Base-by-base conservation (phyloP, 2,797 vertebrate species). In the Trachops cirrhosus region DNA sequence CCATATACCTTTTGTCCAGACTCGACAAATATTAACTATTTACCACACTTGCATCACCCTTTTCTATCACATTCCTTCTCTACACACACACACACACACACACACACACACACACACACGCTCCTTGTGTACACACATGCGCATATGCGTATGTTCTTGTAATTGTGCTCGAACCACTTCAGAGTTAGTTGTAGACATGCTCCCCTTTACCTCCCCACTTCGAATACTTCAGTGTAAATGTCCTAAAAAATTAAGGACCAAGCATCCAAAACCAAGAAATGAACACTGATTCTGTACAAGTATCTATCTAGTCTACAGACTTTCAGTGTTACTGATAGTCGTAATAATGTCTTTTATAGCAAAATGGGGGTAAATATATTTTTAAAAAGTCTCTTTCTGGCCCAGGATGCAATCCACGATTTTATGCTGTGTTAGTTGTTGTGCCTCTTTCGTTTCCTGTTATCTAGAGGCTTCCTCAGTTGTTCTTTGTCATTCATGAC, bases 191-290 rank as follows among this genome's bases (percentile, higher is more conserved):
- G 37, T 84, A 44, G 77, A 86, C 37, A 16, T 18, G 9, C 4
- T 87, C n/a, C 34, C 41, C 18, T 90, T 73, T 71, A 34, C 8
- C 4, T 71, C 29, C 52, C 32, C 18, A 24, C n/a, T 41, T 39
- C 74, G 62, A 64, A 68, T 46, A 74, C 68, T 54, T 50, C 34
- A 21, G 11, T 62, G 50, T 46, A 4, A 41, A 64, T 74, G 86
- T 83, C 68, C 74, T 50, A 71, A 93, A 93, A 96, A 39, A 41
- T 54, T 86, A 91, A 96, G 22, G 70, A 48, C 39, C 14, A 54
- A 50, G 29, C 80, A n/a, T 70, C 85, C 67, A 87, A 83, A 87
- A 92, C 73, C 48, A 73, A 52, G 68, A 93, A 84, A 62, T 54
- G 48, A 80, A 73, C 59, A 57, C 37, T 46, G 92, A 89, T 79